These are phyloP conservation scores for Corapipo altera DNA, from an alignment of 2,113 vertebrate genomes.

Conservation along the genomic window DNA sequence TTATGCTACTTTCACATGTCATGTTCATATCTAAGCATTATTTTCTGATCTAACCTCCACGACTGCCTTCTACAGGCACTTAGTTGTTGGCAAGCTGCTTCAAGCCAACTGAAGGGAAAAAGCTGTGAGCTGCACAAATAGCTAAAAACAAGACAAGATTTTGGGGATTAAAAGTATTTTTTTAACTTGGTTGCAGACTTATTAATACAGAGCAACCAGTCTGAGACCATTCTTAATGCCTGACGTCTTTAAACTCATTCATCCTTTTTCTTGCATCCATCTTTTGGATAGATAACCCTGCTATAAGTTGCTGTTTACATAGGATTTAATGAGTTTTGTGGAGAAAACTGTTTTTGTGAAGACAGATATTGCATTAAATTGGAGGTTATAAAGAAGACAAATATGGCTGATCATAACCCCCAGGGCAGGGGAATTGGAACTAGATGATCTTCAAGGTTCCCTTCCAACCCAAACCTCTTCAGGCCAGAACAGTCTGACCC, in stretches of 20 bases:
- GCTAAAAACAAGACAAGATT: constrained; percentile 10
- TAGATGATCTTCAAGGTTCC: background rate
- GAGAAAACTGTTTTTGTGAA: background rate
- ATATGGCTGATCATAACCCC: background rate
- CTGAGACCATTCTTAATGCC: background rate
- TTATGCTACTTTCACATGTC: background rate
- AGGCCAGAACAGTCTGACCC: background rate
- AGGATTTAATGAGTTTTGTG: background rate
- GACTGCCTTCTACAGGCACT: background rate
- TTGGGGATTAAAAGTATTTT: background rate
- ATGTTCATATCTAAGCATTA: background rate
- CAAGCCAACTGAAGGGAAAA: background rate
- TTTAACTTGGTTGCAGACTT: background rate
- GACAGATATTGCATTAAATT: background rate
- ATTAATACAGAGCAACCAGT: background rate
- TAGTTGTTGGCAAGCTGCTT: background rate
- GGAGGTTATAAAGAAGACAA: background rate
- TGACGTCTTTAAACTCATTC: background rate
- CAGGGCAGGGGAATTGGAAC: background rate
- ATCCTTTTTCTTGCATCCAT: background rate
- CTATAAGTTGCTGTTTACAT: background rate
- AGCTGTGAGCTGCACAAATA: background rate
- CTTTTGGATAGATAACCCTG: background rate
- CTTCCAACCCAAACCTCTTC: background rate
- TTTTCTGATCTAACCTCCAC: background rate